phyloP scores from a whole-genome alignment of 2,113 vertebrate species.

The Oncorhynchus clarkii region DNA sequence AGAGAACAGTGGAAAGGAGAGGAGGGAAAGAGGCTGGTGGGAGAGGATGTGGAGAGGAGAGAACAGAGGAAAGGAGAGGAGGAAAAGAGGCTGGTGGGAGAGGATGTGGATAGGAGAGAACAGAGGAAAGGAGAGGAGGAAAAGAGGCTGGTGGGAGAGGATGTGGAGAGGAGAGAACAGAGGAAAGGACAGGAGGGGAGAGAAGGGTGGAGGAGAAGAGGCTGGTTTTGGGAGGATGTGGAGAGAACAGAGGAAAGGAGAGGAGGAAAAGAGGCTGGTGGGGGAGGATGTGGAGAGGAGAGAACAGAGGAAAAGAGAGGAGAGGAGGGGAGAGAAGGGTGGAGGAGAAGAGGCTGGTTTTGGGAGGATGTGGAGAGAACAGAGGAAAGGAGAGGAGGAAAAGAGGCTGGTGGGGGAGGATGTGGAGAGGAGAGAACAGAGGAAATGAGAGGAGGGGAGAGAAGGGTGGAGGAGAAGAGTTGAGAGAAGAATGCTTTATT shows the following conservation, averaged over 20 bases:
- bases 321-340: too few species aligned
- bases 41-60: too few species aligned
- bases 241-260: background rate
- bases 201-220: background rate
- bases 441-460: background rate
- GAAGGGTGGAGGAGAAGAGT: too few species aligned
- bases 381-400: background rate
- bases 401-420: background rate
- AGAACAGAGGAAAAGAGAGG: background rate
- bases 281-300: background rate
- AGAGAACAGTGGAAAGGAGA: too few species aligned
- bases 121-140: too few species aligned
- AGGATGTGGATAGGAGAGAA: too few species aligned
- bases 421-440: slow-evolving; percentile 14
- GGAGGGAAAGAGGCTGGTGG: rapidly evolving
- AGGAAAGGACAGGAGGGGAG: too few species aligned
- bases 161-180: too few species aligned
- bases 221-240: background rate
- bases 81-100: too few species aligned
- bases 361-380: background rate
- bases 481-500: too few species aligned
- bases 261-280: background rate
- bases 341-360: background rate
- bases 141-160: too few species aligned
- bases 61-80: too few species aligned